A percentile compares a stretch with the other conserved stretches of the same genome.
Evolutionary conservation across 2,888 invertebrate species (phyloP).

Genomic region (Biston betularia): DNA sequence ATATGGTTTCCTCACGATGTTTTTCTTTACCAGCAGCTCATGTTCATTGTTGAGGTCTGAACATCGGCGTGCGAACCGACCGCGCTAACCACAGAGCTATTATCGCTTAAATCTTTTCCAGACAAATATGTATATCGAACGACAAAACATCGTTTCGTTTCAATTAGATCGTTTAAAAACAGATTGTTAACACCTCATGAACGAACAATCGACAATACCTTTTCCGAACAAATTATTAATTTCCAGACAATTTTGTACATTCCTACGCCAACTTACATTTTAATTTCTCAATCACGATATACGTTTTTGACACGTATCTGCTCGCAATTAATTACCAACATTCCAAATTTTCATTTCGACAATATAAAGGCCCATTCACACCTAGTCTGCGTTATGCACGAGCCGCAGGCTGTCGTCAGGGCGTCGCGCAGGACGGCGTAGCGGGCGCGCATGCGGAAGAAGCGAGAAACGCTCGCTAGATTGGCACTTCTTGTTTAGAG

Average conservation of each 20-base stretch:
- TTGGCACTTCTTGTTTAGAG: conserved; percentile 70
- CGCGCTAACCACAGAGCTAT: no score
- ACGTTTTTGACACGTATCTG: background rate
- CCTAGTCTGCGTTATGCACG: conserved; percentile 76
- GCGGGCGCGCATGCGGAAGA: conserved; percentile 74
- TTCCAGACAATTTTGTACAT: background rate
- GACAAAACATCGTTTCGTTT: background rate
- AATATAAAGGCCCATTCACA: conserved; percentile 40
- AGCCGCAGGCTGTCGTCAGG: conserved; percentile 76
- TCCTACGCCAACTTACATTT: background rate
- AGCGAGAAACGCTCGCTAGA: conserved; percentile 76
- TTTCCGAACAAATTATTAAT: background rate
- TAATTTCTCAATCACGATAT: background rate
- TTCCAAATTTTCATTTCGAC: background rate
- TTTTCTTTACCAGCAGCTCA: no score
- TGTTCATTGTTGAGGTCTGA: no score
- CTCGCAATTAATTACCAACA: background rate
- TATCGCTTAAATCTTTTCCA: background rate
- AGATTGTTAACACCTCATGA: background rate
- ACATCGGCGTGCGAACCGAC: no score
- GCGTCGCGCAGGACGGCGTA: conserved; percentile 64
- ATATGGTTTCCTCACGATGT: no score
- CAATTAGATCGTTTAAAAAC: no score
- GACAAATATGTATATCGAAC: background rate
- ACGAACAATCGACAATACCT: background rate